Evolutionary conservation across 2,113 vertebrate genomes (phyloP).

Genomic region (Passer montanus): DNA sequence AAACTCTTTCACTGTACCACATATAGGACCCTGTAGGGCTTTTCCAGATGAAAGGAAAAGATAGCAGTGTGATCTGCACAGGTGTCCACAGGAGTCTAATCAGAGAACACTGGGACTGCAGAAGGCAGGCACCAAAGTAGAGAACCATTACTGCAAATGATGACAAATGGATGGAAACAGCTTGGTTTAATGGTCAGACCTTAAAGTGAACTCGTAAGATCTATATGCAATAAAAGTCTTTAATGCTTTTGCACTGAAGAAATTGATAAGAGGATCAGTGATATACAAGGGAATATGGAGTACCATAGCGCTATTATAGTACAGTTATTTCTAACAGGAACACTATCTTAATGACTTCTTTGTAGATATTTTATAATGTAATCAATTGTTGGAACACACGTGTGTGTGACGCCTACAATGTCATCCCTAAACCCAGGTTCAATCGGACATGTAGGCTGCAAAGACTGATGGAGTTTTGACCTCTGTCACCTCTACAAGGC

Average conservation of each 20-base stretch:
- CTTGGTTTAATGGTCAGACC: slow-evolving; percentile 43
- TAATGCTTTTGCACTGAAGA: slow-evolving; percentile 2
- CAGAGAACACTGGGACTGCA: not conserved
- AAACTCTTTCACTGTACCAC: slow-evolving; percentile 13
- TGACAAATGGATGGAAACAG: slow-evolving; percentile 52
- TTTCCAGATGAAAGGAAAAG: slow-evolving; percentile 37
- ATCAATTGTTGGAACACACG: not conserved
- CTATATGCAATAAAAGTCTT: slow-evolving; percentile 55
- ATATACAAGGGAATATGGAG: slow-evolving; percentile 19
- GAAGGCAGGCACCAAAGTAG: not conserved
- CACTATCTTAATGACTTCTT: not conserved
- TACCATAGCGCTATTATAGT: not conserved
- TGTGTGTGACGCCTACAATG: not conserved
- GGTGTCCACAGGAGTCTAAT: slow-evolving; percentile 27
- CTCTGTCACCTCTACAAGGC: not conserved
- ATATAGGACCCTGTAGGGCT: slow-evolving; percentile 25
- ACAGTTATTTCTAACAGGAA: not conserved
- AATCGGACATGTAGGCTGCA: not conserved
- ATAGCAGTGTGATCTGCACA: not conserved
- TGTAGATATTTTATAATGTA: not conserved
- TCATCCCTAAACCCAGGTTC: not conserved
- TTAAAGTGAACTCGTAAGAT: slow-evolving; percentile 41
- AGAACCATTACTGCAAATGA: slow-evolving; percentile 42
- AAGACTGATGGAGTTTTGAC: not conserved
- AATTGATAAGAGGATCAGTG: slow-evolving; percentile 21